These are phyloP conservation scores for Caenorhabditis becei DNA, from an alignment of 2,888 invertebrate species.

Conservation along the genomic window DNA sequence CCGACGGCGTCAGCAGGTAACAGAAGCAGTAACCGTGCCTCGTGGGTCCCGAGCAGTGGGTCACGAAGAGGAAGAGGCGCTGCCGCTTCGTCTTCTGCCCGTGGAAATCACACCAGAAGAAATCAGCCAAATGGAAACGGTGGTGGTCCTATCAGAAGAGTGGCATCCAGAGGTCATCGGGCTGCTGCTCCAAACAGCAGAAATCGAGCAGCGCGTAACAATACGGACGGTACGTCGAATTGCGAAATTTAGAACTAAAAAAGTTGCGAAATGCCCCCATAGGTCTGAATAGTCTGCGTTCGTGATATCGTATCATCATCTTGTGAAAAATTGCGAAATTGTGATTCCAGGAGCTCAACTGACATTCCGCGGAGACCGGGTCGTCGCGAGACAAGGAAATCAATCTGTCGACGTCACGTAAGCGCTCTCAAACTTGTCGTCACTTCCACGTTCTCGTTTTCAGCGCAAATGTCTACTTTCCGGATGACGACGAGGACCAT, in stretches of 20 bases:
- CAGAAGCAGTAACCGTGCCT: no score
- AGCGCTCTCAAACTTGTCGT: background rate
- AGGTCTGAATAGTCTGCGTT: no score
- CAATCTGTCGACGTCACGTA: conserved; percentile 7
- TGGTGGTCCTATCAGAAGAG: conserved; percentile 10
- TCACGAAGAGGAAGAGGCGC: no score
- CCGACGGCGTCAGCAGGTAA: background rate
- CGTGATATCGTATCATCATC: background rate
- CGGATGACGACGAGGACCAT: conserved; percentile 17
- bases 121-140: no score
- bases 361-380: conserved; percentile 15
- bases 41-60: background rate
- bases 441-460: no score
- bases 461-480: conserved; percentile 14
- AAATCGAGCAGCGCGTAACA: background rate
- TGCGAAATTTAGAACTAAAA: no score
- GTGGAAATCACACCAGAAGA: no score
- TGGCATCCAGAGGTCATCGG: background rate
- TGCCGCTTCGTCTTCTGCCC: no score
- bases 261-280: no score
- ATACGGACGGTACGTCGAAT: background rate
- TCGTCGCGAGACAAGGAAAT: background rate
- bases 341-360: background rate
- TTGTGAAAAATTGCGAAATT: conserved; percentile 1
- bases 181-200: background rate